A percentile compares a stretch with the other conserved stretches of the same genome.
These are phyloP conservation scores for Lepidotrigona ventralis DNA, from an alignment of 1,140 invertebrate genomes.

Conservation along the genomic window DNA sequence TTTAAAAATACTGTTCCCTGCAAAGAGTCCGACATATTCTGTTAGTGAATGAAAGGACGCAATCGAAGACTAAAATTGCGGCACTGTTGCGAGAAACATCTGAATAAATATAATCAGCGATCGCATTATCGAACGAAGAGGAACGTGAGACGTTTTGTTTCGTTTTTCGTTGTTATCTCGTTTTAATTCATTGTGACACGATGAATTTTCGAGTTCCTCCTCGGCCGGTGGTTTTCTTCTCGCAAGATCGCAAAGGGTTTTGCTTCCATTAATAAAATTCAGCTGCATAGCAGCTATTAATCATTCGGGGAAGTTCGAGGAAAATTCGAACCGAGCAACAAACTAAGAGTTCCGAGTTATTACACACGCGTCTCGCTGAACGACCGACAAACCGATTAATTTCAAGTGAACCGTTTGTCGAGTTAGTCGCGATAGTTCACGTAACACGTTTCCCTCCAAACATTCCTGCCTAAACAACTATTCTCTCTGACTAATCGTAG, in stretches of 20 bases:
- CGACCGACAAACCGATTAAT: constrained; percentile 54
- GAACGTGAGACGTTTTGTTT: background rate
- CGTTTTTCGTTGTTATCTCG: background rate
- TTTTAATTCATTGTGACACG: background rate
- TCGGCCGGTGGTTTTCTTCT: background rate
- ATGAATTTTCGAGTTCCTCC: constrained; percentile 2
- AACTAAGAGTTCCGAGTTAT: constrained; percentile 9
- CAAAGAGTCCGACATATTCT: background rate
- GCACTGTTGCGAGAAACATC: too few species aligned
- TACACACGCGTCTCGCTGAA: constrained; percentile 11
- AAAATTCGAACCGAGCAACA: background rate
- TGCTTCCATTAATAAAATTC: background rate
- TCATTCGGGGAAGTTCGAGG: background rate
- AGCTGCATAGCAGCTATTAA: background rate
- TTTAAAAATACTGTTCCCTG: background rate
- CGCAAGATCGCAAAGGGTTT: background rate
- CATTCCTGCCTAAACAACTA: constrained; percentile 37
- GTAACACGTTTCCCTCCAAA: constrained; percentile 43
- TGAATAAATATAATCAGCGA: constrained; percentile 9
- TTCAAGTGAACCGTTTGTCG: constrained; percentile 50
- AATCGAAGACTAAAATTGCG: background rate
- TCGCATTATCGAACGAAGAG: constrained; percentile 5
- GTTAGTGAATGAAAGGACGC: background rate
- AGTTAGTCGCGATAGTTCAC: constrained; percentile 50
- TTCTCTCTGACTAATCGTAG: constrained; percentile 49